Percentiles rank a stretch among this genome's conserved stretches.
Evolutionary conservation across 2,797 vertebrate genomes (phyloP).

Genomic region (Hydrophis major): DNA sequence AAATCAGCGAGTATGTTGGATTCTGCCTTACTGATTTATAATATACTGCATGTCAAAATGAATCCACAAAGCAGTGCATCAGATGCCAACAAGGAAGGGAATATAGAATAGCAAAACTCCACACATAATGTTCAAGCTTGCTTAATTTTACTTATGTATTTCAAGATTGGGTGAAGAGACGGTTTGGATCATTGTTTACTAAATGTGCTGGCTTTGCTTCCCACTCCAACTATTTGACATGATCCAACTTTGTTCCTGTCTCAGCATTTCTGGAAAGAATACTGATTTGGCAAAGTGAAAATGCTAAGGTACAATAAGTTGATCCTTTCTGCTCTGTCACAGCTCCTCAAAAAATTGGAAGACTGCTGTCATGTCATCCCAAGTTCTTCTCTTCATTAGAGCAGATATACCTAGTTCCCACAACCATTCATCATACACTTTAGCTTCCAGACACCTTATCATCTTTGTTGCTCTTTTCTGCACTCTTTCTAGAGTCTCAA

Average conservation of each 20-base stretch:
- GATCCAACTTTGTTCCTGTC: not conserved
- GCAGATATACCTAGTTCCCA: not conserved
- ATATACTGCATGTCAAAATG: not conserved
- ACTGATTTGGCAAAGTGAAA: not conserved
- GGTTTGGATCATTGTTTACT: not conserved
- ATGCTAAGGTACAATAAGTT: not conserved
- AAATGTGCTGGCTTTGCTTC: not conserved
- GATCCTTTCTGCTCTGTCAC: not conserved
- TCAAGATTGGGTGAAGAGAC: not conserved
- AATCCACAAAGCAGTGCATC: not conserved
- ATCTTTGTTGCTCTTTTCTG: not conserved
- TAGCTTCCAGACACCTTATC: not conserved
- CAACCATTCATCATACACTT: too few relatives aligned
- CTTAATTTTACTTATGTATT: not conserved
- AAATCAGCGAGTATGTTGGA: conserved; percentile 43
- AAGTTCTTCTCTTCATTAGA: not conserved
- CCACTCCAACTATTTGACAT: not conserved
- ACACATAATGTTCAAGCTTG: not conserved
- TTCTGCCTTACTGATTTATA: not conserved
- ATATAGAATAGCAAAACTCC: not conserved
- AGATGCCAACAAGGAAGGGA: not conserved
- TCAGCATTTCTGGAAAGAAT: not conserved
- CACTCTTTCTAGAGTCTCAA: too few relatives aligned
- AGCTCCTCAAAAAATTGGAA: not conserved
- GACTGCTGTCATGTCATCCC: not conserved